phyloP scores from a whole-genome alignment of 2,888 invertebrate species.

The Sarcophaga variegata region DNA sequence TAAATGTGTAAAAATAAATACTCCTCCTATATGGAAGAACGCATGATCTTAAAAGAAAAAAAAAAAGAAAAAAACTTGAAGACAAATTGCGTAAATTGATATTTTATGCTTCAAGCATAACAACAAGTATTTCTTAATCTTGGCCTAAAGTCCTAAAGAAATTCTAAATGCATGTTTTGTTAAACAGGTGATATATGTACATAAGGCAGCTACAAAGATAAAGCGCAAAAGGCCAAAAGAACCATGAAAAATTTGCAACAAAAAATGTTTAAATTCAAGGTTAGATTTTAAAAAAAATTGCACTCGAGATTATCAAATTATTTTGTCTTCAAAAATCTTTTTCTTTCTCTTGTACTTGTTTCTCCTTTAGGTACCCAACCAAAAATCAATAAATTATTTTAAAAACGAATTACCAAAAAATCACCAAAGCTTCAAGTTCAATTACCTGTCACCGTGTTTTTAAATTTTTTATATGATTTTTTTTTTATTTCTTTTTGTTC shows the following conservation, averaged over 20 bases:
- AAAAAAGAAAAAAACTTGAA: background rate
- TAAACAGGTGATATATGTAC: constrained; percentile 54
- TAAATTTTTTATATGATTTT: constrained; percentile 13
- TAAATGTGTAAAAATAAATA: constrained; percentile 30
- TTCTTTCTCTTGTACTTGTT: background rate
- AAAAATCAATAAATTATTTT: background rate
- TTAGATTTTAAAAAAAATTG: constrained; percentile 43
- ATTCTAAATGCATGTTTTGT: constrained; percentile 42
- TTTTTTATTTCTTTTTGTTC: constrained; percentile 6
- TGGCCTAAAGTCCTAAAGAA: constrained; percentile 26
- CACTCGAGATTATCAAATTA: background rate
- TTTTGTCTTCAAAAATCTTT: background rate
- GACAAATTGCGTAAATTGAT: constrained; percentile 67
- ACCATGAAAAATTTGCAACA: background rate
- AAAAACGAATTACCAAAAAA: constrained; percentile 5
- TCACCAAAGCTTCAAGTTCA: constrained; percentile 59
- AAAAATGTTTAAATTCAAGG: constrained; percentile 29
- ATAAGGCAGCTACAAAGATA: background rate
- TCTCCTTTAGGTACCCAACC: background rate
- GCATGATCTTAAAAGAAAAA: background rate
- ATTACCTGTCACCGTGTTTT: constrained; percentile 57
- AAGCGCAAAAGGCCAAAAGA: background rate
- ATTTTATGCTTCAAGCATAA: constrained; percentile 68
- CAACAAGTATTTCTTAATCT: constrained; percentile 68
- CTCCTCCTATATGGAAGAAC: background rate